phyloP scores from a whole-genome alignment of 1,140 invertebrate genomes.

The Paralvinella palmiformis region DNA sequence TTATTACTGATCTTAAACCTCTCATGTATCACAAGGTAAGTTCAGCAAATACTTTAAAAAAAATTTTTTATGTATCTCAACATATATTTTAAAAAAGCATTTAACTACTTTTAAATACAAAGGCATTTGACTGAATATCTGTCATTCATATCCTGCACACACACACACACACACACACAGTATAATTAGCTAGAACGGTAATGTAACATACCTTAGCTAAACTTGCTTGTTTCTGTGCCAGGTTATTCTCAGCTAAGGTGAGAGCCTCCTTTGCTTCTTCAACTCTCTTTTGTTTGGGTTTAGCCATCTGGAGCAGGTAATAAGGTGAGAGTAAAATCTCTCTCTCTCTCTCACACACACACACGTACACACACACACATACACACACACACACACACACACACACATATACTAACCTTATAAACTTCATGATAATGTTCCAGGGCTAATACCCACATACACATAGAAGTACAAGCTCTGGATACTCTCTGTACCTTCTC shows the following conservation, averaged over 20 bases:
- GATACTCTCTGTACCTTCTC: slow-evolving; percentile 45
- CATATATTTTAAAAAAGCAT: too few relatives aligned
- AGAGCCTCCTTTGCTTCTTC: slow-evolving; percentile 45
- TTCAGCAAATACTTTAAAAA: too few relatives aligned
- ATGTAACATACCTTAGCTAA: slow-evolving; percentile 34
- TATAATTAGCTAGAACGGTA: too few relatives aligned
- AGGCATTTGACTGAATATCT: too few relatives aligned
- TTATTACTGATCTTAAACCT: too few relatives aligned
- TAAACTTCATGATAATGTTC: slow-evolving; percentile 49
- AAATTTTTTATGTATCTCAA: too few relatives aligned
- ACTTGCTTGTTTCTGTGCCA: slow-evolving; percentile 42
- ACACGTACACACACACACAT: neutral
- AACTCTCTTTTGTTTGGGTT: slow-evolving; percentile 46
- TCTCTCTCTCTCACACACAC: neutral
- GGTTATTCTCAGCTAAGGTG: slow-evolving; percentile 37
- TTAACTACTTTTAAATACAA: too few relatives aligned
- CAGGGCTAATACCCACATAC: slow-evolving; percentile 48
- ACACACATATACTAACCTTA: slow-evolving; percentile 31
- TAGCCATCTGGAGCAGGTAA: slow-evolving; percentile 40
- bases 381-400: neutral
- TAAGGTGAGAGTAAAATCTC: neutral
- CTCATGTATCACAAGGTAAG: too few relatives aligned
- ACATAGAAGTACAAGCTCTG: slow-evolving; percentile 44
- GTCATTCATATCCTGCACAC: too few relatives aligned
- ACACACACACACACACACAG: too few relatives aligned